Evolutionary conservation across 2,888 invertebrate species (phyloP), one percentile per base, ranked within the genome.

Genomic region (Tachina fera): DNA sequence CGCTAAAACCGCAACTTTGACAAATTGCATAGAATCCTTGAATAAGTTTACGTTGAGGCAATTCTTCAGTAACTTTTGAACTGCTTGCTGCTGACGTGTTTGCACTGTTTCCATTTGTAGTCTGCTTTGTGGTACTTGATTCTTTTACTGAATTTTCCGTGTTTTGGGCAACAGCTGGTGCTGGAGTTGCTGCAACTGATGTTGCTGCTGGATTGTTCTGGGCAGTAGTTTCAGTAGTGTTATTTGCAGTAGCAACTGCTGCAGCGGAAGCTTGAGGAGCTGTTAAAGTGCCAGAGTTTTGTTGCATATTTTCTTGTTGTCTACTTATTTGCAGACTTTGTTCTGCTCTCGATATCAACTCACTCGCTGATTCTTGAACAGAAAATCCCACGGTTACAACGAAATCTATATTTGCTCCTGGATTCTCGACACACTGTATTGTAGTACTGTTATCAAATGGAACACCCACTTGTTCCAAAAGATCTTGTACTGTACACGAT

Each of bases 401-500:
- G 90, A 96, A 96, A 91, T 97, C 96, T 88, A 97, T 96, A 89
- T 96, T 96, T 89, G 95, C 95, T 60, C 95, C 95, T 47, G 95
- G 95, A 90, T 96, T 96, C 90, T 96, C 95, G 88, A 96, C 95
- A 89, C 96, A 95, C 89, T 96, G 96, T 89, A 97, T 96, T 87
- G 95, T 94, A 11, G 96, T 96, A 79, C 95, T 95, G 76, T 94
- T 94, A 70, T 95, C 94, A 90, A 96, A 95, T 67, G 95, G 94
- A 89, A 97, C 96, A 85, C 90, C 91, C 88, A 96, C 96, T 94
- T 97, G 96, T 91, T 96, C 96, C 83, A 97, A 93, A 87, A 97
- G 95, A 93, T 97, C 96, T 91, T 96, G 96, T 75, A 97, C 95
- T 0, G 96, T 96, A 92, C 97, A 97, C 87, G 96, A 96, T 91